phyloP scores from a whole-genome alignment of 2,797 vertebrate species.

The Carduelis carduelis region DNA sequence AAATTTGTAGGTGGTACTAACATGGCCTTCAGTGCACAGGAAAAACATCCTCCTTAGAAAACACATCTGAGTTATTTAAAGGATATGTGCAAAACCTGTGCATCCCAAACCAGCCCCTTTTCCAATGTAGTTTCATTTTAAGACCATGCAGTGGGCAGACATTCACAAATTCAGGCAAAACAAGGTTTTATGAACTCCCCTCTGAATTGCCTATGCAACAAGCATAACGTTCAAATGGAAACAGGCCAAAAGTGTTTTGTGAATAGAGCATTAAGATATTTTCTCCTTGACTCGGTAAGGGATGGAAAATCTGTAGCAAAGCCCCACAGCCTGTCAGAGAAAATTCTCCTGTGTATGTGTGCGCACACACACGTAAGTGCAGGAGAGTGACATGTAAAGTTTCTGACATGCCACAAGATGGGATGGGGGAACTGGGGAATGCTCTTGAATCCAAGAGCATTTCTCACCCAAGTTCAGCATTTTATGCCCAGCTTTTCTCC shows the following conservation, averaged over 20 bases:
- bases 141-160: background rate
- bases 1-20: background rate
- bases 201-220: background rate
- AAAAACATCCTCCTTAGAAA: background rate
- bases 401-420: background rate
- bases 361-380: background rate
- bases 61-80: background rate
- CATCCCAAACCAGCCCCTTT: background rate
- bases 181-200: conserved; percentile 18
- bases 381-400: background rate
- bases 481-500: background rate
- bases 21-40: background rate
- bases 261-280: conserved; percentile 30
- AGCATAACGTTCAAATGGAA: background rate
- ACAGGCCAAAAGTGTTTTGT: conserved; percentile 22
- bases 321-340: background rate
- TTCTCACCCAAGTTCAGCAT: background rate
- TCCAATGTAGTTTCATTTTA: background rate
- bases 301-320: conserved; percentile 25
- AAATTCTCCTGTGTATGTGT: background rate
- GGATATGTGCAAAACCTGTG: background rate
- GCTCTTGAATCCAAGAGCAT: background rate
- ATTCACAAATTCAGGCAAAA: background rate
- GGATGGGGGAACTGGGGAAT: background rate
- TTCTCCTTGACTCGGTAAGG: conserved; percentile 1